Percentiles rank a stretch among this genome's conserved stretches.
phyloP scores from a whole-genome alignment of 2,797 vertebrate species.

The Aldrovandia affinis region DNA sequence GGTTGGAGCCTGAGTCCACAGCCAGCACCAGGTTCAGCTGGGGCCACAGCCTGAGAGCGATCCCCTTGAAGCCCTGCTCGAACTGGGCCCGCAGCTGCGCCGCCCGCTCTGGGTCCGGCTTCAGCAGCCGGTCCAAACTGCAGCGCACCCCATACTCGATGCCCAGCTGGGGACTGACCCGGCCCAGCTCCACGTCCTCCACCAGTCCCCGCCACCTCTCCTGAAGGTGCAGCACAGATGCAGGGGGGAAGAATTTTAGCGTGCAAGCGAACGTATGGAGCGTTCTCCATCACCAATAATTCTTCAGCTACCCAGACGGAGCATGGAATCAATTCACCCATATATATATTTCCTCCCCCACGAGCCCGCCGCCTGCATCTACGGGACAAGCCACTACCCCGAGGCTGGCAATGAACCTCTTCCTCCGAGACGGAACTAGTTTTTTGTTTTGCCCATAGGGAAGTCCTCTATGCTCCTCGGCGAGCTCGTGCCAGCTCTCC shows the following conservation, averaged over 20 bases:
- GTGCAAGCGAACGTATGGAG: neutral
- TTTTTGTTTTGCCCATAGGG: no score
- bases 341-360: neutral
- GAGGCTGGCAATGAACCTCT: no score
- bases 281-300: neutral
- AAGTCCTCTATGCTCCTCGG: no score
- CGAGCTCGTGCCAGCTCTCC: no score
- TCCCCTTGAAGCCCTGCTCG: constrained; percentile 73
- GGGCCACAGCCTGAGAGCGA: constrained; percentile 85
- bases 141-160: constrained; percentile 64
- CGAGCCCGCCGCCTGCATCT: no score
- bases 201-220: constrained; percentile 75
- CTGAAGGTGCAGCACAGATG: constrained; percentile 40
- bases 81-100: constrained; percentile 72
- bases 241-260: neutral
- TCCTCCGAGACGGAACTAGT: no score
- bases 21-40: constrained; percentile 82
- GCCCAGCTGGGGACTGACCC: constrained; percentile 64
- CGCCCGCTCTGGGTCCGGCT: constrained; percentile 72
- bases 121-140: constrained; percentile 67
- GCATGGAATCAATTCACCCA: neutral
- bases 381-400: no score
- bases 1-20: constrained; percentile 78
- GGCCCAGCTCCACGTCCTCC: constrained; percentile 76
- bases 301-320: neutral